These are phyloP conservation scores for Oxystoma pomonae DNA, from an alignment of 2,888 invertebrate species.

Conservation along the genomic window DNA sequence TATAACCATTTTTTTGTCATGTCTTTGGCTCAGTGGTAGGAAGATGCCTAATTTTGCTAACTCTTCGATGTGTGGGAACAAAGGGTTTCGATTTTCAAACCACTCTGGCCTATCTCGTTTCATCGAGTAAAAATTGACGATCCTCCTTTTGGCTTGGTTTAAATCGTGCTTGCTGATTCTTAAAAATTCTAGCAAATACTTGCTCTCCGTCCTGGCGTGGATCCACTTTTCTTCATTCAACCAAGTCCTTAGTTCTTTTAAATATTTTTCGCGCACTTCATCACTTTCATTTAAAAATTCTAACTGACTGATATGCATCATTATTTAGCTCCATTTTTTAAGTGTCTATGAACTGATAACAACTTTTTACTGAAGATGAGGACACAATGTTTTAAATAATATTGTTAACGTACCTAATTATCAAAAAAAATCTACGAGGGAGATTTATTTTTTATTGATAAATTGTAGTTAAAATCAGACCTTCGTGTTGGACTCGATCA, in stretches of 20 bases:
- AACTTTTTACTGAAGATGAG: no score
- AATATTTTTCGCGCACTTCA: conserved; percentile 28
- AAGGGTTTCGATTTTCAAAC: conserved; percentile 59
- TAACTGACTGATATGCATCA: no score
- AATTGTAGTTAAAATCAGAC: no score
- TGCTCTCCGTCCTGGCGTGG: conserved; percentile 48
- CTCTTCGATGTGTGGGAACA: conserved; percentile 53
- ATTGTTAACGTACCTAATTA: no score
- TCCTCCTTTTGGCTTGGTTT: conserved; percentile 54
- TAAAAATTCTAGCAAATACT: conserved; percentile 55
- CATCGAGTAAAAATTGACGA: conserved; percentile 56
- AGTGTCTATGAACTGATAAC: no score
- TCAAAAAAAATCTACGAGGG: no score
- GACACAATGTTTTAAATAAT: no score
- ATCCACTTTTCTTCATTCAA: conserved; percentile 45
- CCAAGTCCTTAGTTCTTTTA: conserved; percentile 45
- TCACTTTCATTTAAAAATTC: conserved; percentile 41
- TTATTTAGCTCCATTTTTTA: no score
- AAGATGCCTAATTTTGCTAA: conserved; percentile 56
- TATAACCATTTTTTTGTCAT: conserved; percentile 53
- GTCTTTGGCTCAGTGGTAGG: conserved; percentile 51
- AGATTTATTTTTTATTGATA: no score
- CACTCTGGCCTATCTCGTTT: conserved; percentile 55
- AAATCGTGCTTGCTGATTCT: conserved; percentile 59
- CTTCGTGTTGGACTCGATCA: no score